A percentile compares a stretch with the other conserved stretches of the same genome.
Evolutionary conservation across 2,113 vertebrate genomes (phyloP).

Genomic region (Coptodon rendalli): DNA sequence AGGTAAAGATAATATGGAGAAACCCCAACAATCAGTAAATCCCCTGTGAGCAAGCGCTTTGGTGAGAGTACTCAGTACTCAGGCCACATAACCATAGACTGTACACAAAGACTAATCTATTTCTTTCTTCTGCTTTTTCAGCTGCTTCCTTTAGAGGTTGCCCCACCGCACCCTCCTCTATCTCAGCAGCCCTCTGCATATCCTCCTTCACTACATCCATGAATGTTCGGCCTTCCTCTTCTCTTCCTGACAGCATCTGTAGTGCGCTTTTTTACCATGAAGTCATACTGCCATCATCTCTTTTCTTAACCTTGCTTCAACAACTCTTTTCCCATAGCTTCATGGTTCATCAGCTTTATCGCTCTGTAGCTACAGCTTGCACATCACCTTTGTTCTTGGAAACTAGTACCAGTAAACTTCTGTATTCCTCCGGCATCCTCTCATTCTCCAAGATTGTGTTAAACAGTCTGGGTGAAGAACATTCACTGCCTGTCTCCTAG

Average conservation of each 20-base stretch:
- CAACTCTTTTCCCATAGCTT: not conserved
- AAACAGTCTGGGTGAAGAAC: not conserved
- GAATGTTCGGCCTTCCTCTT: not conserved
- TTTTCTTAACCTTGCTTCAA: not conserved
- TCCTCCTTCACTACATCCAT: not conserved
- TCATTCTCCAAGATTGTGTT: not conserved
- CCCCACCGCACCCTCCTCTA: fast-evolving
- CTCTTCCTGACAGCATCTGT: not conserved
- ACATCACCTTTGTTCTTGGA: not conserved
- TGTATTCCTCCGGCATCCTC: not conserved
- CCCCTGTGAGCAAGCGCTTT: fast-evolving
- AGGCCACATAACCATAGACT: not conserved
- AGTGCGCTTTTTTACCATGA: not conserved
- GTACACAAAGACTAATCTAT: not conserved
- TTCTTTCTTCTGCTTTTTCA: not conserved
- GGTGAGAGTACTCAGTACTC: not conserved
- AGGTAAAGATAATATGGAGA: not conserved
- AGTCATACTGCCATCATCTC: not conserved
- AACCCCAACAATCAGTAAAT: not conserved
- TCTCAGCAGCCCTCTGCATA: not conserved
- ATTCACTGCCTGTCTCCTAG: fast-evolving
- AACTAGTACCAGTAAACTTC: not conserved
- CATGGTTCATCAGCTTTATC: not conserved
- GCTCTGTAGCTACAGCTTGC: not conserved
- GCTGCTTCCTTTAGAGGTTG: not conserved